Evolutionary conservation across 2,113 vertebrate genomes (phyloP).

Genomic region (Tenebrosternarchus preto): DNA sequence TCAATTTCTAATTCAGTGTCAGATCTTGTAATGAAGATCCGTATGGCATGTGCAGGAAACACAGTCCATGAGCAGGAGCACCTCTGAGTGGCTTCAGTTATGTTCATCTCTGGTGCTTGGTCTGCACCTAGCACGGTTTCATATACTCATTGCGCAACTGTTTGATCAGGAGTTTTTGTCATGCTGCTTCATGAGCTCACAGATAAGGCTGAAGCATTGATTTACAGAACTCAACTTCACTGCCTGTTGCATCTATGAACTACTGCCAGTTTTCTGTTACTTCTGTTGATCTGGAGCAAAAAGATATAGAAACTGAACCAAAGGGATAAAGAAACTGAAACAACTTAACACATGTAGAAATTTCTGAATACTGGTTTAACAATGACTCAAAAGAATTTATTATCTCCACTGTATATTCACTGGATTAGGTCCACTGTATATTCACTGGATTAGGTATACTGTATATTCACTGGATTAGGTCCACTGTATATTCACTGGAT

Average conservation of each 20-base stretch:
- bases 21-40: too few relatives aligned
- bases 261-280: neutral
- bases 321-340: too few relatives aligned
- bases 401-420: too few relatives aligned
- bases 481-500: too few relatives aligned
- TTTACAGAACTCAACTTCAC: neutral
- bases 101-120: neutral
- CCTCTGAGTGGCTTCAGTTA: too few relatives aligned
- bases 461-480: too few relatives aligned
- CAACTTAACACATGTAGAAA: too few relatives aligned
- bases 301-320: neutral
- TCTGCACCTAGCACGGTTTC: neutral
- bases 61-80: neutral
- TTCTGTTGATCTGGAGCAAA: neutral
- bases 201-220: neutral
- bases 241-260: neutral
- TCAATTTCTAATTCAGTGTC: too few relatives aligned
- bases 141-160: neutral
- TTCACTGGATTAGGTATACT: too few relatives aligned
- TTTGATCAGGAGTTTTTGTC: neutral
- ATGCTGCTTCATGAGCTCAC: neutral
- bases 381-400: too few relatives aligned
- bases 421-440: too few relatives aligned
- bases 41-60: neutral
- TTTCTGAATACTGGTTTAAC: too few relatives aligned